These are phyloP conservation scores for Leptinotarsa peninsularis DNA, from an alignment of 2,888 invertebrate genomes.

Conservation along the genomic window DNA sequence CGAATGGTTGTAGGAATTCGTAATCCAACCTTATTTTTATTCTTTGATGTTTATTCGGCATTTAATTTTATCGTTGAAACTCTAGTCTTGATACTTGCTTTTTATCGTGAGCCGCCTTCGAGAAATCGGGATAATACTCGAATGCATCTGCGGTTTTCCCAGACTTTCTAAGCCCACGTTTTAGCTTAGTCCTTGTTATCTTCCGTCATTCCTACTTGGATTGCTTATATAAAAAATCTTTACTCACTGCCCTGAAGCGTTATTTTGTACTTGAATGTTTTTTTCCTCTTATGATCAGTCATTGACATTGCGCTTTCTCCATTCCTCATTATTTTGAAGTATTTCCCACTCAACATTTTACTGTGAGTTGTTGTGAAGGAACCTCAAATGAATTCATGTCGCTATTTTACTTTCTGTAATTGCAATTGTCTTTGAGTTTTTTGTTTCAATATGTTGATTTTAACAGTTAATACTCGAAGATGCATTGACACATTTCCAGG, in stretches of 20 bases:
- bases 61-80: too few species aligned
- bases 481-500: too few species aligned
- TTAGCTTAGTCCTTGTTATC: not conserved
- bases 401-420: not conserved
- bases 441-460: not conserved
- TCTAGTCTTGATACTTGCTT: too few species aligned
- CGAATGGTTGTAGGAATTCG: too few species aligned
- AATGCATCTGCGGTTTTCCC: not conserved
- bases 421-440: not conserved
- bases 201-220: not conserved
- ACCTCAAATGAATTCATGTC: not conserved
- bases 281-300: not conserved
- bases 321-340: slow-evolving; percentile 8
- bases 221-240: not conserved
- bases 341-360: not conserved
- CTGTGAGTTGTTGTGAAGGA: not conserved
- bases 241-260: not conserved
- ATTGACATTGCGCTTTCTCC: not conserved
- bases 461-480: not conserved
- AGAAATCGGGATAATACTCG: too few species aligned
- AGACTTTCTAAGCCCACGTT: not conserved
- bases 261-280: not conserved
- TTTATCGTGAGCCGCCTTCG: too few species aligned
- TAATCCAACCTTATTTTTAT: too few species aligned
- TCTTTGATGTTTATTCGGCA: too few species aligned